Base-by-base conservation (phyloP, 2,888 invertebrate species). In the Amphipoea oculea region DNA sequence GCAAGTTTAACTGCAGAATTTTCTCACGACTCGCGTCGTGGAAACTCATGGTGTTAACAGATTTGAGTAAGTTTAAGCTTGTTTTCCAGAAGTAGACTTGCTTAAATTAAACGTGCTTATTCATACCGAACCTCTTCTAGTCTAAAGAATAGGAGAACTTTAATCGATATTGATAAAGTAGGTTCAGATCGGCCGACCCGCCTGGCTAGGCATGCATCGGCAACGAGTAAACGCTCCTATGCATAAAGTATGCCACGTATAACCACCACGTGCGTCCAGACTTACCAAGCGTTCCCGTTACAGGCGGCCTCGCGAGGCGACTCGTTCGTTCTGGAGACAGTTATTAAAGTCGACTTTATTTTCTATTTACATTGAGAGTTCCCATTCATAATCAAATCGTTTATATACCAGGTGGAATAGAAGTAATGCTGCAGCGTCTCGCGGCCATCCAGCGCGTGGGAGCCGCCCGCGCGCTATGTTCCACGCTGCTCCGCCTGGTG, bases 401-500 rank as follows among this genome's bases (percentile, higher is more conserved):
- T 57, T 2, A 0, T 5, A 23, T 3, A 23, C 1, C 90, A 97
- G 97, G 97, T 84, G 98, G 98, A 0, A 93, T 98, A 48, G 97
- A 98, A 94, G 98, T 98, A 11, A 99, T 99, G 98, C 97, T 99
- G 69, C 98, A 98, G 88, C 98, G 99, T 4, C 97, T 99, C 76
- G 98, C 98, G 2, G 98, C 99, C 5, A 98, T 99, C 89, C 98
- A 98, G 90, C 98, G 99, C 90, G 98, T 99, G 73, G 98, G 98
- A n/a, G 97, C 98, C 63, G 99, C 99, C 1, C 98, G 99, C 76
- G 98, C 99, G 51, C 96, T 99, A 73, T 98, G 99, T 86, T 98
- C 98, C 88, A 99, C 99, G 1, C 97, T 99, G 62, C 97, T 99
- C 66, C 99, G 99, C 92, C 96, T 99, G 87, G 98, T 99, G 94